Percentiles rank a stretch among this genome's conserved stretches.
phyloP scores from a whole-genome alignment of 2,113 vertebrate species.

The Equus przewalskii region DNA sequence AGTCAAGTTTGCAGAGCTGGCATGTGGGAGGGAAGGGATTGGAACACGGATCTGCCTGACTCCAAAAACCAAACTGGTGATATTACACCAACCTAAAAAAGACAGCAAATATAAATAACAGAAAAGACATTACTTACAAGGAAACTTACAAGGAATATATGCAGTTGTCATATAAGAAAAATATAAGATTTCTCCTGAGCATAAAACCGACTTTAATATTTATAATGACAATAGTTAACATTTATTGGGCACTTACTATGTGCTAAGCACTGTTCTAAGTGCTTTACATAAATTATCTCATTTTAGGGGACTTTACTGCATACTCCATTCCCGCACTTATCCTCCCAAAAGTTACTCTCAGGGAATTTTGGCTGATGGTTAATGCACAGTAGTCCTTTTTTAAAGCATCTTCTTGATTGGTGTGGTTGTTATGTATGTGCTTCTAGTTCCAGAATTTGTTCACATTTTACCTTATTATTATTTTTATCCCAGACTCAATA shows the following conservation, averaged over 20 bases:
- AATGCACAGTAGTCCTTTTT: neutral
- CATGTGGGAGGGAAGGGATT: neutral
- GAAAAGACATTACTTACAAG: neutral
- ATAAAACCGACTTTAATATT: constrained; percentile 15
- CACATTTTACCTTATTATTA: neutral
- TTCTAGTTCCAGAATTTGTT: neutral
- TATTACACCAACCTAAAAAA: neutral
- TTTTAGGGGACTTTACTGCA: neutral
- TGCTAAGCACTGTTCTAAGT: neutral
- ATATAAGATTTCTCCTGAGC: neutral
- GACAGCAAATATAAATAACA: neutral
- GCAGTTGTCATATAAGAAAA: neutral
- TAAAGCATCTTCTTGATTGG: neutral
- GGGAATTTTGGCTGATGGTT: neutral
- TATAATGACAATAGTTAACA: neutral
- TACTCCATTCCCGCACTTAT: neutral
- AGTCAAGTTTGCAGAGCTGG: neutral
- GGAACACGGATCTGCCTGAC: neutral
- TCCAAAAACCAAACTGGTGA: neutral
- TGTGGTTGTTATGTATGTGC: neutral
- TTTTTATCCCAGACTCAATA: neutral
- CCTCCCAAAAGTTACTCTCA: neutral
- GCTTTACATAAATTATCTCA: neutral
- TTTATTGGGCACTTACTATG: neutral
- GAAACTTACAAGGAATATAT: no score